phyloP scores from a whole-genome alignment of 2,797 vertebrate species.

The Anisognathus igniventris region DNA sequence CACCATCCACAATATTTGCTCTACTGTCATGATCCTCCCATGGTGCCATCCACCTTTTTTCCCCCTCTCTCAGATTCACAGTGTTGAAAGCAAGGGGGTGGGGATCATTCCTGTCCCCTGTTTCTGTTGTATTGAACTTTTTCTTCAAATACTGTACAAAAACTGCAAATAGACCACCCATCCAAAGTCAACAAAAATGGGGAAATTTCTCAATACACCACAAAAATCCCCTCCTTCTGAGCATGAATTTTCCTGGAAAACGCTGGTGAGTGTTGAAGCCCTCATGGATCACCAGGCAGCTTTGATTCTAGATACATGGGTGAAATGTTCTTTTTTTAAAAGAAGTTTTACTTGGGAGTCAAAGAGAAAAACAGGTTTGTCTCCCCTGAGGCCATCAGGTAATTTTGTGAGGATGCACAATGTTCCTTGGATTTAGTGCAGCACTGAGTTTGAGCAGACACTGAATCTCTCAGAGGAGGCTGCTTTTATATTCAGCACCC shows the following conservation, averaged over 20 bases:
- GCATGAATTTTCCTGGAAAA: not conserved
- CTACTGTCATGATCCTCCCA: not conserved
- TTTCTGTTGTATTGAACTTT: not conserved
- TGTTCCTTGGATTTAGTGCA: not conserved
- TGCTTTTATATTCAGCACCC: not conserved
- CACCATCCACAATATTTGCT: not conserved
- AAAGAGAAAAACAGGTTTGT: not conserved
- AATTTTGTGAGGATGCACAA: not conserved
- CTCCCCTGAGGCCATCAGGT: not conserved
- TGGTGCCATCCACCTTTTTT: not conserved
- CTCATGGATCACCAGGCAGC: not conserved
- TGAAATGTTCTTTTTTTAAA: not conserved
- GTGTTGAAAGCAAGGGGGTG: not conserved
- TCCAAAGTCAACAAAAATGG: not conserved
- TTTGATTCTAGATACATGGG: not conserved
- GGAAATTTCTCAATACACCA: not conserved
- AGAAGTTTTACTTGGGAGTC: not conserved
- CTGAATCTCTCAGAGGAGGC: not conserved
- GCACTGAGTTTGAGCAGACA: not conserved
- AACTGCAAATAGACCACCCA: not conserved
- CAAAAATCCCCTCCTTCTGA: not conserved
- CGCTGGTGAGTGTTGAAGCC: not conserved
- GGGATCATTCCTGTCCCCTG: fast-evolving
- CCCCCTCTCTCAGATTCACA: not conserved
- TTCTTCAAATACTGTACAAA: not conserved